A percentile compares a stretch with the other conserved stretches of the same genome.
These are phyloP conservation scores for Sphecodes monilicornis DNA, from an alignment of 2,888 invertebrate genomes.

Conservation along the genomic window DNA sequence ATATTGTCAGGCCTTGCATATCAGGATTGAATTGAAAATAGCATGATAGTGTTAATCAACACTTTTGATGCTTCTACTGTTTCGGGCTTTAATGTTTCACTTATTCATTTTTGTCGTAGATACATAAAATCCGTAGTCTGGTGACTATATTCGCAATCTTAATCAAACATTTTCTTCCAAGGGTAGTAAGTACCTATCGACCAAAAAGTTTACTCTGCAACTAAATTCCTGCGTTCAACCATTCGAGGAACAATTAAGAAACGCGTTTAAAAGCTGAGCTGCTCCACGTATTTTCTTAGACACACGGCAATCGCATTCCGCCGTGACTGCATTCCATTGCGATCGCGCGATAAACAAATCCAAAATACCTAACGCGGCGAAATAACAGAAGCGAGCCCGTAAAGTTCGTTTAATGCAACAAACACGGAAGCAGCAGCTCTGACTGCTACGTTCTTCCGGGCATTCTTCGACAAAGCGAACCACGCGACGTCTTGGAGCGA, in stretches of 20 bases:
- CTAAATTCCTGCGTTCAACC: not conserved
- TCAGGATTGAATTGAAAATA: too few relatives aligned
- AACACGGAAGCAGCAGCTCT: not conserved
- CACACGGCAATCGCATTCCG: not conserved
- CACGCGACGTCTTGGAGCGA: not conserved
- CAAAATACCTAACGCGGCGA: not conserved
- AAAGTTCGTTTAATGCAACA: not conserved
- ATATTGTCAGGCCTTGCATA: too few relatives aligned
- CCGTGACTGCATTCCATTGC: not conserved
- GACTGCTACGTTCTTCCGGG: not conserved
- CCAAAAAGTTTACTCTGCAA: not conserved
- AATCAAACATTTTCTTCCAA: not conserved
- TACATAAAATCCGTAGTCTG: too few relatives aligned
- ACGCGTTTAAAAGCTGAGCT: not conserved
- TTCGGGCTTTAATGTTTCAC: too few relatives aligned
- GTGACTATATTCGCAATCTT: too few relatives aligned
- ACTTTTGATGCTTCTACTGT: too few relatives aligned
- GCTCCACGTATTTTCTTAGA: not conserved
- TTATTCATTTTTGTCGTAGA: too few relatives aligned
- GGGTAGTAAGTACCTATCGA: not conserved
- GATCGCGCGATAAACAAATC: conserved; percentile 3
- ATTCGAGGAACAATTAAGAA: not conserved
- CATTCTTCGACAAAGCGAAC: not conserved
- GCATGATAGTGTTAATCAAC: too few relatives aligned
- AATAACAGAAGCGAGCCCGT: not conserved